Percentiles rank a stretch among this genome's conserved stretches.
Conservation (phyloP, 2,888 invertebrate species). For the Ditula angustiorana region DNA sequence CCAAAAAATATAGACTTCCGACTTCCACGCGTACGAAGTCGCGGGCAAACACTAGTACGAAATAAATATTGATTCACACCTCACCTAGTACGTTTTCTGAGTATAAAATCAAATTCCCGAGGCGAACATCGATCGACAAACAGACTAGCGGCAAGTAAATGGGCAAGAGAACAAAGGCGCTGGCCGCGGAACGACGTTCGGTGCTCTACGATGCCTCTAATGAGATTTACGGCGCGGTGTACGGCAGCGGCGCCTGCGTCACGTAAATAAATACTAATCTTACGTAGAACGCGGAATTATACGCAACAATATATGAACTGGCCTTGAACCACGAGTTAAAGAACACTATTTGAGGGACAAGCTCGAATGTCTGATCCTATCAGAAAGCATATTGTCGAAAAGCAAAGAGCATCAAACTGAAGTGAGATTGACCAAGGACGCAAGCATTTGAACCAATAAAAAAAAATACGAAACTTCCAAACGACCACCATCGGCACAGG, state of each 20-base stretch:
- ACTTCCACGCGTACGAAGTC: too few relatives aligned
- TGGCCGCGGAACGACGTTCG: background rate
- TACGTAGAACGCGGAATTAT: background rate
- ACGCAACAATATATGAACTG: background rate
- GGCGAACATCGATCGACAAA: background rate
- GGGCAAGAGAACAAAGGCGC: slow-evolving; percentile 13
- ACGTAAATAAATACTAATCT: background rate
- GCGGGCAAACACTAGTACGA: too few relatives aligned
- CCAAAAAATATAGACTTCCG: too few relatives aligned
- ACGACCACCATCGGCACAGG: too few relatives aligned
- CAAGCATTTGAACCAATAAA: too few relatives aligned
- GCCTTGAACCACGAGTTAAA: background rate
- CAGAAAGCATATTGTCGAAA: too few relatives aligned
- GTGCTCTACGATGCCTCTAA: background rate
- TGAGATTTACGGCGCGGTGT: slow-evolving; percentile 2
- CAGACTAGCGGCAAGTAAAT: slow-evolving; percentile 3
- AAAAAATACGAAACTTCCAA: too few relatives aligned
- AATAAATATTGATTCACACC: background rate
- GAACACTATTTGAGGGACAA: too few relatives aligned
- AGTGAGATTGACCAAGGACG: too few relatives aligned
- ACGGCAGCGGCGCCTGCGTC: background rate
- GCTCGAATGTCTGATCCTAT: too few relatives aligned
- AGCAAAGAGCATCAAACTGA: too few relatives aligned
- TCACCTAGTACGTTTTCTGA: background rate
- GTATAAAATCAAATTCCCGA: background rate